Percentiles rank a stretch among this genome's conserved stretches.
phyloP scores from a whole-genome alignment of 2,888 invertebrate genomes.

The Corbicula japonica region DNA sequence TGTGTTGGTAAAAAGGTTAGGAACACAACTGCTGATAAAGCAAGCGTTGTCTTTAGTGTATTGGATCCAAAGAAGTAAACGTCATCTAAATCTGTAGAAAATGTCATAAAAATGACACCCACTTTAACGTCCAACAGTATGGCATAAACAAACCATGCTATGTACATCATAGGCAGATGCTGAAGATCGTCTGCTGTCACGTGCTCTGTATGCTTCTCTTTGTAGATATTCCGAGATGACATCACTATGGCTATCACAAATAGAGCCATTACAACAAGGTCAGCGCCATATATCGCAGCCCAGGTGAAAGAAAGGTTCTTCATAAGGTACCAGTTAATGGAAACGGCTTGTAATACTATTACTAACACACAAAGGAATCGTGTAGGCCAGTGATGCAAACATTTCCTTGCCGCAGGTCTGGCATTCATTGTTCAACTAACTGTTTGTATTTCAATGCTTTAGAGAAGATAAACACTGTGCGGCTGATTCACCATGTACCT shows the following conservation, averaged over 20 bases:
- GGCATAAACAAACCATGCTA: constrained; percentile 89
- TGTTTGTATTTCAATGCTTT: no score
- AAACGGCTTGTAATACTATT: constrained; percentile 85
- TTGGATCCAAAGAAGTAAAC: constrained; percentile 87
- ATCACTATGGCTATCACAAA: constrained; percentile 80
- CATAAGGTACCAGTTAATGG: no score
- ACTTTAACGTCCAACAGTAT: constrained; percentile 88
- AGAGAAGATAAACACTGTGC: no score
- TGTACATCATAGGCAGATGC: constrained; percentile 85
- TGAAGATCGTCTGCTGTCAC: no score
- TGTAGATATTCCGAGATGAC: constrained; percentile 23
- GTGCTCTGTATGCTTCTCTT: constrained; percentile 5
- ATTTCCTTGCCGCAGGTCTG: constrained; percentile 24
- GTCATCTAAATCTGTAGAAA: constrained; percentile 78
- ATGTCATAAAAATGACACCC: constrained; percentile 87
- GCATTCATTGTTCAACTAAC: constrained; percentile 11
- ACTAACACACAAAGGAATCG: constrained; percentile 68
- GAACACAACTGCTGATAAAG: constrained; percentile 88
- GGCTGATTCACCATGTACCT: no score
- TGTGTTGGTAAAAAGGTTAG: constrained; percentile 88
- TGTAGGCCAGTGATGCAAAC: constrained; percentile 67
- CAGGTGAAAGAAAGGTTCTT: no score
- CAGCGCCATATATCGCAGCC: constrained; percentile 86
- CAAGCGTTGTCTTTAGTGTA: constrained; percentile 83
- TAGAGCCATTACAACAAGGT: constrained; percentile 84